Evolutionary conservation across 2,888 invertebrate genomes (phyloP).

Genomic region (Minunthozetes semirufus): DNA sequence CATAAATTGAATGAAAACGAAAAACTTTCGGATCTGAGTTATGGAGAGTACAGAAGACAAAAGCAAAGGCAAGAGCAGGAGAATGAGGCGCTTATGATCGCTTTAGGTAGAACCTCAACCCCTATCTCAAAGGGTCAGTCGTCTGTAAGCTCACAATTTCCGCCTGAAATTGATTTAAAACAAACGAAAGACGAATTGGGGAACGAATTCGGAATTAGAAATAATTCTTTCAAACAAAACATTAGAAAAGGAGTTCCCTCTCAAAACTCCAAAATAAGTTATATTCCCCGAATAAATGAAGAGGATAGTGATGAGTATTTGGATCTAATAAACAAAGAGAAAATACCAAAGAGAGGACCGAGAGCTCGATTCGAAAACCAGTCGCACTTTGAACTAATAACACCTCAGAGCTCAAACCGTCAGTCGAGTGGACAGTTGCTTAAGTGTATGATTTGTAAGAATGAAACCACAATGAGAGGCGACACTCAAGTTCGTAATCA

Average conservation of each 20-base stretch:
- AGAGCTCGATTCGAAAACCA: conserved; percentile 4
- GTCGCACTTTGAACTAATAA: neutral
- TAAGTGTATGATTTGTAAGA: neutral
- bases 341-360: neutral
- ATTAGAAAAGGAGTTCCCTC: neutral
- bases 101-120: neutral
- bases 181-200: neutral
- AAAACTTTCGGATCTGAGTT: too few relatives aligned
- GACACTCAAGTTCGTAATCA: neutral
- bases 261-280: neutral
- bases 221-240: neutral
- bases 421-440: neutral
- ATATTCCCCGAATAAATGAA: neutral
- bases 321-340: neutral
- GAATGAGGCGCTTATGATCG: too few relatives aligned
- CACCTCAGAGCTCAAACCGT: neutral
- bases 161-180: neutral
- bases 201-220: neutral
- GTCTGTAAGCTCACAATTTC: neutral
- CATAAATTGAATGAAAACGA: too few relatives aligned
- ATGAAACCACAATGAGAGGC: neutral
- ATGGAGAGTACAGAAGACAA: too few relatives aligned
- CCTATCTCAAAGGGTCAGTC: neutral
- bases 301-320: neutral
- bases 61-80: too few relatives aligned